Conservation (phyloP, 2,888 invertebrate species). For the Ormyrus nitidulus region DNA sequence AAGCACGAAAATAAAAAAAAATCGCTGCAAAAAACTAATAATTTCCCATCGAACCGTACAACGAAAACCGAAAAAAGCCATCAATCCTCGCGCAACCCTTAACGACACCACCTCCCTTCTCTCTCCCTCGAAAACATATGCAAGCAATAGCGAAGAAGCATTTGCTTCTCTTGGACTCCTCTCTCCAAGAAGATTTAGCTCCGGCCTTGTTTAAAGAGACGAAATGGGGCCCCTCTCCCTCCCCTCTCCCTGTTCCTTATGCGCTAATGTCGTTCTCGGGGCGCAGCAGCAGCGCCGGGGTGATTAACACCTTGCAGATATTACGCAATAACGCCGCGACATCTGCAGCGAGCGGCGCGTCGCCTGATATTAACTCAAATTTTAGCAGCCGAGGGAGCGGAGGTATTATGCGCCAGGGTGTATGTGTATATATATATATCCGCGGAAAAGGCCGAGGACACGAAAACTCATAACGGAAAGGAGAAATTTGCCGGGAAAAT, state of each 20-base stretch:
- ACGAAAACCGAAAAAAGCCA: too few species aligned
- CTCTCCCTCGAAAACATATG: too few species aligned
- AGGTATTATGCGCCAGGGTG: not conserved
- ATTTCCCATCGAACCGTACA: too few species aligned
- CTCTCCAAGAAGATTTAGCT: constrained; percentile 19
- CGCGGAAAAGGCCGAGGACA: not conserved
- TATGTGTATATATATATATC: not conserved
- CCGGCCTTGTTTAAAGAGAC: constrained; percentile 14
- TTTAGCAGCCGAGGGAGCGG: constrained; percentile 12
- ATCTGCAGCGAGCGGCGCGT: constrained; percentile 58
- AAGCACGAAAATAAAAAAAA: too few species aligned
- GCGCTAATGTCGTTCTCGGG: not conserved
- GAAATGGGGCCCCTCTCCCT: constrained; percentile 1
- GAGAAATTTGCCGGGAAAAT: not conserved
- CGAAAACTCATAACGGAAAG: constrained; percentile 13
- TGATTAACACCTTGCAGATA: constrained; percentile 69
- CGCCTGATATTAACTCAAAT: constrained; percentile 62
- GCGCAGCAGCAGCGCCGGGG: constrained; percentile 1
- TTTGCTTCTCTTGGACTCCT: not conserved
- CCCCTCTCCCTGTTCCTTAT: not conserved
- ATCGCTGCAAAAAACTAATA: too few species aligned
- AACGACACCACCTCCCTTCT: too few species aligned
- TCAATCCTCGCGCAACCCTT: too few species aligned
- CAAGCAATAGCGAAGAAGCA: too few species aligned
- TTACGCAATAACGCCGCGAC: constrained; percentile 64